Base-by-base conservation (phyloP, 2,797 vertebrate species). In the Xenopus petersii region DNA sequence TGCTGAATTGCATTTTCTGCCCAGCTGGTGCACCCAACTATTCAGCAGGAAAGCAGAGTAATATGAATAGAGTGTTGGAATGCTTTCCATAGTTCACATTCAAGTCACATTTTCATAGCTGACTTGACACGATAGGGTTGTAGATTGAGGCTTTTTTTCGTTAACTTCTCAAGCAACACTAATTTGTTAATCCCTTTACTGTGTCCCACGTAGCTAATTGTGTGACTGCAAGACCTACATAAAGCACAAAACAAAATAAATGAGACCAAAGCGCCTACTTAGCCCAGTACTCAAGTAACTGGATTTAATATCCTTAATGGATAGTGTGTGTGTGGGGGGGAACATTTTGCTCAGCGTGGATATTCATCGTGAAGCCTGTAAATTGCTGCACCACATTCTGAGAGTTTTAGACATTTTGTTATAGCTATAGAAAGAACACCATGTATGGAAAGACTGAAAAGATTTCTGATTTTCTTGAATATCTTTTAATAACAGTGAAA, bases 81-180 rank as follows among this genome's bases (percentile, higher is more conserved):
- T 58, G 30, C n/a, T 7, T 8, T 58, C 24, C 54, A 24, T 15
- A 30, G 54, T 42, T 69, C 67, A 69, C 54, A 69, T 59, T 58
- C 66, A 56, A 33, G 66, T 55, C 66, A 42, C 30, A 46, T 58
- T 69, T 58, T 69, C 67, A 58, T 69, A 69, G 30, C 33, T 69
- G 24, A 69, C 67, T 56, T 69, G 67, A 69, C 54, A 58, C 17
- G 54, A 69, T 17, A 69, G 67, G 51, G 33, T n/a, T 68, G 66
- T 4, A 68, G 26, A 56, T 69, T 3, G 3, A 11, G 4, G 15
- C 2, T 7, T 55, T 69, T 58, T 42, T 46, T 58, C 66, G 17
- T 42, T 42, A 59, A 69, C 54, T 59, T 69, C 30, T 69, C 67
- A 69, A 8, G 67, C 54, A 69, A 69, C 13, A 42, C 30, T 69